Evolutionary conservation across 2,113 vertebrate species (phyloP), one percentile per base, ranked within the genome.

Genomic region (Oryzias melastigma): DNA sequence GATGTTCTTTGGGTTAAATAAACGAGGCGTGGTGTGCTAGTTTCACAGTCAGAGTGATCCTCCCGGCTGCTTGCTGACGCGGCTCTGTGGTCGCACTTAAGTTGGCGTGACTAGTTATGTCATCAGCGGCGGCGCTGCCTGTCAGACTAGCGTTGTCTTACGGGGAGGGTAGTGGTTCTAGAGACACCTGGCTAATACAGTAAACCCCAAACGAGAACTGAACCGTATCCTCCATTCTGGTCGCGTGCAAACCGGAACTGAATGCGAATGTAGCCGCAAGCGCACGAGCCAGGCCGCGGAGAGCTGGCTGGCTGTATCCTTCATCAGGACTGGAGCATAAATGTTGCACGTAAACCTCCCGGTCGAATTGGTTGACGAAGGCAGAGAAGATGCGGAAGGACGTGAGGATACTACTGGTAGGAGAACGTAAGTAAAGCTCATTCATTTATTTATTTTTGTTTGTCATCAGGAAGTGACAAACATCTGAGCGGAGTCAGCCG

Each of bases 371-470:
- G 47, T 65, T 57, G 41, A 64, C 43, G 17, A 75, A 68, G 46
- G 59, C n/a, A 52, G 72, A 53, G 61, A 92, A 73, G 81, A 98
- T 98, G 96, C 93, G 95, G 91, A 98, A 98, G 75, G 95, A 98
- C 91, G 95, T 98, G 87, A 90, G 96, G 91, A 98, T 98, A 76
- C 88, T 98, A 63, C 87, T 98, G 40, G 94, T 98, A 86, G 95
- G 95, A 75, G 95, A 98, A 88, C 93, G 95, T 98, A 89, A 96
- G 95, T 87, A 44, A 15, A 65, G 27, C 43, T 4, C 2, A 7
- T 13, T 47, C 17, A 1, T 27, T 27, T 18, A 10, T n/a, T 29
- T n/a, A 35, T 22, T 35, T 15, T 40, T 24, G 5, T 15, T 5
- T 42, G 8, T 52, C 49, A 22, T 5, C 35, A 42, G n/a, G 49